Evolutionary conservation across 1,140 invertebrate genomes (phyloP).

Genomic region (Pachyrhynchus sulphureomaculatus): DNA sequence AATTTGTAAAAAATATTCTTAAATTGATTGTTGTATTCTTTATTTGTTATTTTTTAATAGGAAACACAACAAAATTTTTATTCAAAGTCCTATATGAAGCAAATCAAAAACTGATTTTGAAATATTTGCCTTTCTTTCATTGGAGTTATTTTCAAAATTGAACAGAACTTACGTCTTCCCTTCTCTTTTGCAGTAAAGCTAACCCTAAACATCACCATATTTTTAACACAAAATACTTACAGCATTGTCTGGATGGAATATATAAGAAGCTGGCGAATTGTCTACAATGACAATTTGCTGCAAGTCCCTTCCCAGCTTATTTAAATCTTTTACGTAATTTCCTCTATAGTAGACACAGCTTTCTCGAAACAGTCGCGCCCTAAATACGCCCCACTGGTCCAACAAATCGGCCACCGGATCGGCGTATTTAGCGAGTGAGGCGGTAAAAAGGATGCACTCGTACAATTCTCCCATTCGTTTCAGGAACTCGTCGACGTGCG

Average conservation of each 20-base stretch:
- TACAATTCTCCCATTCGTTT: conserved; percentile 97
- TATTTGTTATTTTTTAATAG: too few relatives aligned
- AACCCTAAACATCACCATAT: too few relatives aligned
- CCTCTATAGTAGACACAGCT: conserved; percentile 99
- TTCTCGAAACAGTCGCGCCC: conserved; percentile 95
- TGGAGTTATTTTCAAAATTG: too few relatives aligned
- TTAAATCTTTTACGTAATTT: conserved; percentile 99
- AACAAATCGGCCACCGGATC: conserved; percentile 98
- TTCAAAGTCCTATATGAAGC: too few relatives aligned
- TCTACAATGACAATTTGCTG: conserved; percentile 98
- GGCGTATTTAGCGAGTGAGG: conserved; percentile 98
- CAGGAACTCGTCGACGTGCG: conserved; percentile 98
- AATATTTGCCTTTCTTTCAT: too few relatives aligned
- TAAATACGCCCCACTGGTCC: conserved; percentile 96
- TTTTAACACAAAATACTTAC: conserved; percentile 80
- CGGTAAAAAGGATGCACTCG: conserved; percentile 99
- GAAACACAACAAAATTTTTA: too few relatives aligned
- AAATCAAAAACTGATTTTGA: too few relatives aligned
- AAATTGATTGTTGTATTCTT: too few relatives aligned
- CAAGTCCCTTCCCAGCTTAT: conserved; percentile 93
- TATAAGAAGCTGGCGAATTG: conserved; percentile 99
- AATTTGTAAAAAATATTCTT: too few relatives aligned
- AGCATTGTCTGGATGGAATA: conserved; percentile 99
- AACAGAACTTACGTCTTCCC: too few relatives aligned
- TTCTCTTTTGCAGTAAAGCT: too few relatives aligned